These are phyloP conservation scores for Echinarachnius parma DNA, from an alignment of 53 echinoderm and acorn worm genomes.

Conservation along the genomic window DNA sequence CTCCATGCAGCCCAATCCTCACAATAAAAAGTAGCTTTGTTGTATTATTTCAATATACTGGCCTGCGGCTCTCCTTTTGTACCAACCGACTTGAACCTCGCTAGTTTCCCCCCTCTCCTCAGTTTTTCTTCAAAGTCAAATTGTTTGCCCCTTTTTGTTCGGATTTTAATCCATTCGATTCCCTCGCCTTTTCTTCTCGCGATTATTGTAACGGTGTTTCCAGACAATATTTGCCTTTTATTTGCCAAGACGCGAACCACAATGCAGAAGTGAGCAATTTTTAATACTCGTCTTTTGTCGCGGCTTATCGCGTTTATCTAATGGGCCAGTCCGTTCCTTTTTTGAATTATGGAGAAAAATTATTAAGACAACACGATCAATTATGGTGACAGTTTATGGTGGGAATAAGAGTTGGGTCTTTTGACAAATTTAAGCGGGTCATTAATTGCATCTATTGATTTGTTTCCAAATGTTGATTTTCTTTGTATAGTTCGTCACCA, in stretches of 20 bases:
- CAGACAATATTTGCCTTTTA: conserved; percentile 15
- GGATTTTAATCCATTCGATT: conserved; percentile 30
- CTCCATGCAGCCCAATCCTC: too few relatives aligned
- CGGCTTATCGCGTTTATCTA: conserved; percentile 30
- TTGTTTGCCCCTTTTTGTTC: conserved; percentile 38
- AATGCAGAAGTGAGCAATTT: conserved; percentile 6
- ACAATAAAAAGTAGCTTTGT: conserved; percentile 30
- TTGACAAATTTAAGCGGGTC: too few relatives aligned
- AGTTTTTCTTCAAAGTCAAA: conserved; percentile 15
- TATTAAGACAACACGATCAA: conserved; percentile 41
- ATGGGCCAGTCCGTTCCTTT: conserved; percentile 2
- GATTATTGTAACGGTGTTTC: conserved; percentile 37
- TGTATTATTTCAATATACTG: conserved; percentile 29
- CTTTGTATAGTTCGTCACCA: too few relatives aligned
- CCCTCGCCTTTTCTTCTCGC: not conserved
- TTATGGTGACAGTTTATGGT: conserved; percentile 21
- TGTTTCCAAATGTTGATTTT: too few relatives aligned
- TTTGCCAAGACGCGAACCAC: not conserved
- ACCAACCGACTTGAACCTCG: conserved; percentile 18
- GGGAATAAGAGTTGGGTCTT: not conserved
- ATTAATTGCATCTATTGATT: too few relatives aligned
- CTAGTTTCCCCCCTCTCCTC: not conserved
- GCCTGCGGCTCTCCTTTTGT: conserved; percentile 14
- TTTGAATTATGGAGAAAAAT: conserved; percentile 1
- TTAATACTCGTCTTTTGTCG: conserved; percentile 18